Conservation (phyloP, 2,113 vertebrate genomes). For the Lichenostomus cassidix region DNA sequence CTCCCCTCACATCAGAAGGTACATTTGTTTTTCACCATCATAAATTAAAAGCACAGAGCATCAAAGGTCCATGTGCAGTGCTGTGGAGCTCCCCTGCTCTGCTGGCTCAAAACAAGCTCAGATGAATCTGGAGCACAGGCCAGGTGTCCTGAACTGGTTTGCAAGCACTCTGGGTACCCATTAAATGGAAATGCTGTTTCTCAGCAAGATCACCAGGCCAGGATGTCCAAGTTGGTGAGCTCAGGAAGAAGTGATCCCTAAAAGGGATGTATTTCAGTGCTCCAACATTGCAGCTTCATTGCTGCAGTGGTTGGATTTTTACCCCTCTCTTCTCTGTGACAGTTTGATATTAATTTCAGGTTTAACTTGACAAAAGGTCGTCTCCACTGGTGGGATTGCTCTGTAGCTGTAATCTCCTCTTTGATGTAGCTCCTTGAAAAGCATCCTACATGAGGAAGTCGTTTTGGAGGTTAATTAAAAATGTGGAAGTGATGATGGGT, state of each 20-base stretch:
- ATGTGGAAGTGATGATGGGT: not conserved
- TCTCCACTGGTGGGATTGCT: not conserved
- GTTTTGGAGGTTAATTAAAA: not conserved
- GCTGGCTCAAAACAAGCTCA: not conserved
- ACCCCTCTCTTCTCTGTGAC: not conserved
- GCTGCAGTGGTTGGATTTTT: not conserved
- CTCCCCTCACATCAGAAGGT: not conserved
- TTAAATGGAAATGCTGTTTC: not conserved
- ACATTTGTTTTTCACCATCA: not conserved
- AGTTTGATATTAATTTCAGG: not conserved
- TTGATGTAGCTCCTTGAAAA: not conserved
- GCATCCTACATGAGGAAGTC: accelerated
- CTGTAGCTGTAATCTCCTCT: not conserved
- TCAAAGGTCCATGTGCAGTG: not conserved
- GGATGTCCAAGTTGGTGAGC: not conserved
- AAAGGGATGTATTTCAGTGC: not conserved
- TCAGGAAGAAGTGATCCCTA: not conserved
- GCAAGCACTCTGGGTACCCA: not conserved
- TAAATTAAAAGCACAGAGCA: not conserved
- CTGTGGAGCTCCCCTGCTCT: not conserved
- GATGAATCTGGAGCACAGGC: not conserved
- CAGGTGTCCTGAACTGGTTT: not conserved
- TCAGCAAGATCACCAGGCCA: not conserved
- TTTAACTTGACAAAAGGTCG: not conserved
- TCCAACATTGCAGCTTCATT: not conserved